Base-by-base conservation (phyloP, 2,888 invertebrate species). In the Clitarchus hookeri region DNA sequence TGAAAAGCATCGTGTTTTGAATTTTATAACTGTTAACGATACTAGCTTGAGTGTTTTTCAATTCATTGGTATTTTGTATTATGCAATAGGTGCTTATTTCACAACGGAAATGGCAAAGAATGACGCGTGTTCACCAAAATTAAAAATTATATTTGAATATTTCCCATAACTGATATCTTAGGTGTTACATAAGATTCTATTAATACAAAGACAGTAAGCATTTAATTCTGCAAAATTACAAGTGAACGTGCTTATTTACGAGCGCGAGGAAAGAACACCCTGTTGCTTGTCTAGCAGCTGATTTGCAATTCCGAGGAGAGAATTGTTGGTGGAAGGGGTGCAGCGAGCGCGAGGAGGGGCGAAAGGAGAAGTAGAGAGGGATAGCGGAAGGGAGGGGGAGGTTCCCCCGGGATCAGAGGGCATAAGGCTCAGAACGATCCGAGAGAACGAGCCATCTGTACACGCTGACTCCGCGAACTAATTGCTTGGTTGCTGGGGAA, bases 401-500 rank as follows among this genome's bases (percentile, higher is more conserved):
- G 19, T 19, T 65, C 65, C 65, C 65, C 65, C 16, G 16, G 65
- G 65, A 65, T 65, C 65, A 65, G 23, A 65, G 65, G n/a, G 65
- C 65, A 65, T 65, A 65, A 65, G 65, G 65, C 65, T 8, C 65
- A 65, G 65, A 65, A 65, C 65, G 8, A 65, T 65, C 23, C 19
- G 65, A 65, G 65, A n/a, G 23, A 23, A 65, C n/a, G 65, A 23
- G 65, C 65, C 65, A 23, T 65, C 65, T 65, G 65, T n/a, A n/a
- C 65, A 65, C 6, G 3, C 23, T 65, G 65, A 6, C 8, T 65
- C n/a, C 65, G 65, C 65, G 65, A 65, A 23, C 65, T 65, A 65
- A 65, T 65, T 65, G 65, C 65, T 65, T n/a, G 65, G 65, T 23
- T n/a, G 65, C 65, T n/a, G 65, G 65, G 65, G 23, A 65, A 65